Base-by-base conservation (phyloP, 2,797 vertebrate genomes). In the Gymnothorax reevesii region DNA sequence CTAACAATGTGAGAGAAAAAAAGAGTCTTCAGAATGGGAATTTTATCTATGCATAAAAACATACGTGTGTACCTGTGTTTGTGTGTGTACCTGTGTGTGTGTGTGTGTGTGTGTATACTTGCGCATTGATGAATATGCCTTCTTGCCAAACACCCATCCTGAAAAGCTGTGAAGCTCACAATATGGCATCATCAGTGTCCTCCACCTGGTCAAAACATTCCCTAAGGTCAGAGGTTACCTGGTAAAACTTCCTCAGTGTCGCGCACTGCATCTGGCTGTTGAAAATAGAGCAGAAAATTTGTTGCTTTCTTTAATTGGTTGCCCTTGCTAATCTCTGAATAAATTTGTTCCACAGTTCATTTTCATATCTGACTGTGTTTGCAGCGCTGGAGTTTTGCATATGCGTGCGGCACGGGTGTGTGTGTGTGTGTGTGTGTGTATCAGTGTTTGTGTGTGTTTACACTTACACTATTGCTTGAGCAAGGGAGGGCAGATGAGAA, bases 391-490 rank as follows among this genome's bases (percentile, higher is more conserved):
- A 83, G 10, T 52, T 59, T 33, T 83, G 25, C 20, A 59, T 62
- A 27, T 62, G 57, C 82, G 10, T 83, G 57, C 33, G 27, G 80
- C 8, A 49, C 55, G 49, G 17, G 49, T n/a, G 77, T 80, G 77
- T 80, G 6, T 8, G 33, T 59, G 57, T 27, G 52, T 57, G 54
- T 33, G 54, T 15, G 7, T 83, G 8, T 83, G 57, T 83, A 8
- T 62, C 17, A 49, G 9, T 82, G 27, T 85, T 77, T 77, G 84
- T 10, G 73, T 77, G 73, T 77, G 12, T 77, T 77, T 64, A 60
- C 66, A 52, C 55, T n/a, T 82, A 25, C 54, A 12, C 57, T 60
- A 57, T 60, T 86, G 64, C 80, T 82, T 82, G 17, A 54, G 66
- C 52, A 42, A 22, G 75, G 49, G 33, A 27, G 49, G 75, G 54